Evolutionary conservation across 2,113 vertebrate species (phyloP), one percentile per base, ranked within the genome.

Genomic region (Anolis sagrei): DNA sequence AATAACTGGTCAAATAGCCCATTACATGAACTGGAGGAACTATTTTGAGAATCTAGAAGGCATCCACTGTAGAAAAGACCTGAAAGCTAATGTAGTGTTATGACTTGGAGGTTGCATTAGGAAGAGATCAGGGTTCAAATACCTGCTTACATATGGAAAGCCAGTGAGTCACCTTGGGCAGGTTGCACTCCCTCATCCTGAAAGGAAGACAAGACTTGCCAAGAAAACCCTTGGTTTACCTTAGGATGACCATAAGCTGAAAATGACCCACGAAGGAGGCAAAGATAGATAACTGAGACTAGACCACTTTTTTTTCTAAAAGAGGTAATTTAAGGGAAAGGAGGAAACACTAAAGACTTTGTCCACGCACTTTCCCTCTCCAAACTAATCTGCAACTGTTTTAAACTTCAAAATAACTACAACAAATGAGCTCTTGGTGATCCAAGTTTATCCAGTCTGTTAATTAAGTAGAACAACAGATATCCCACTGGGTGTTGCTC

Each of bases 391-490:
- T 49, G 44, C 39, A 79, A 68, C 39, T 6, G 44, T 49, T 32
- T 32, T 7, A 18, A 48, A 23, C 21, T 18, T 25, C 27, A 49
- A 49, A 25, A 27, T 48, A 13, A 70, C 11, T 81, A 64, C 18
- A 70, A 51, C 48, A 51, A n/a, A 27, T 48, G 29, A 81, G 62
- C 4, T 9, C 25, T 27, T 69, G 62, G 29, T 51, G 44, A 70
- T 44, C 18, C 58, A 10, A 69, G 18, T 70, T 51, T 70, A 66
- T 81, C 44, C 80, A 70, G 80, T n/a, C 80, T 81, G 48, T 70
- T 81, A 81, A 70, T 81, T 51, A 70, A 70, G 4, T 69, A 62
- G 64, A 81, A 49, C 39, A 79, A 81, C 68, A 25, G 11, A n/a
- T 54, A 5, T n/a, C 48, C 80, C 23, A 25, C 49, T 82, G 81